Evolutionary conservation across 2,797 vertebrate genomes (phyloP).

Genomic region (Chrysocyon brachyurus): DNA sequence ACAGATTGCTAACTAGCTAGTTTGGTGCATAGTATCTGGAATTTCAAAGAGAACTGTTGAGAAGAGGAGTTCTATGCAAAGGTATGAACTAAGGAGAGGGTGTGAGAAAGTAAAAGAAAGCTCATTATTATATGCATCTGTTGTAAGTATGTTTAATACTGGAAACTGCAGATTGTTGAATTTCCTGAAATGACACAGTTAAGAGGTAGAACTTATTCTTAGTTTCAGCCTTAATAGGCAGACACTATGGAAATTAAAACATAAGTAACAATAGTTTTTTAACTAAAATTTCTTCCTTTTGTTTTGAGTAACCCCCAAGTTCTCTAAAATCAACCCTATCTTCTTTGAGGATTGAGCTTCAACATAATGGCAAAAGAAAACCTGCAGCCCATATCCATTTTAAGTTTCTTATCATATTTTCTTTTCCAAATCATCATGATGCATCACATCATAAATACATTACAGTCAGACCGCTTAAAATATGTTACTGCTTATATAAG

Average conservation of each 20-base stretch:
- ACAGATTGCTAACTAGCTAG: constrained; percentile 24
- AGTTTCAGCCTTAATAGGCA: neutral
- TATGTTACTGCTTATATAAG: neutral
- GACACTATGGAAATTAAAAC: constrained; percentile 9
- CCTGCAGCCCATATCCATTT: neutral
- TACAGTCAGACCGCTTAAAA: neutral
- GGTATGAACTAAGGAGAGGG: neutral
- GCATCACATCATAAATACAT: neutral
- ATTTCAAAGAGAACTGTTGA: constrained; percentile 20
- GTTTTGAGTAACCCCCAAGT: constrained; percentile 11
- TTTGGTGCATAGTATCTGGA: neutral
- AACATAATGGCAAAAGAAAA: neutral
- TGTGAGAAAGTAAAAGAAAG: neutral
- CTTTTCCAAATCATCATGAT: constrained; percentile 1
- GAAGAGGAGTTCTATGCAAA: neutral
- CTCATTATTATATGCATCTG: neutral
- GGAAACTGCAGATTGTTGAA: neutral
- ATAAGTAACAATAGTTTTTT: neutral
- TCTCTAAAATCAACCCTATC: neutral
- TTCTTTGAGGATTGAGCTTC: neutral
- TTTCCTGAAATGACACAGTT: neutral
- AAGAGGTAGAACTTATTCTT: neutral
- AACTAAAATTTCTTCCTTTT: neutral
- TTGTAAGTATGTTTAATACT: neutral
- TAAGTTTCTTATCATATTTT: neutral